Percentiles rank a stretch among this genome's conserved stretches.
phyloP scores from a whole-genome alignment of 2,797 vertebrate genomes.

The Coreius guichenoti region DNA sequence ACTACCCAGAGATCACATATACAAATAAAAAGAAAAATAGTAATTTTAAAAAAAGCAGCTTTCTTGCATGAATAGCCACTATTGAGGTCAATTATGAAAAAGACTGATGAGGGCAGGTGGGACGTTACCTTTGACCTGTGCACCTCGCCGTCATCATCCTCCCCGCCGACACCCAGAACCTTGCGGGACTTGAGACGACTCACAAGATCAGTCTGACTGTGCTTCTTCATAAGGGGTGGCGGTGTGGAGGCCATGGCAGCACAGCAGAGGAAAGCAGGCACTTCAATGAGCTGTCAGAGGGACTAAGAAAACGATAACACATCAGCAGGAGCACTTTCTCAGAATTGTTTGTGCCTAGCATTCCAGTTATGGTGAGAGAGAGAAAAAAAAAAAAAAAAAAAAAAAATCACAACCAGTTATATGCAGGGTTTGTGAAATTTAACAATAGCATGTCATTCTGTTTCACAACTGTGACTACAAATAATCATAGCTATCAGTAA shows the following conservation, averaged over 20 bases:
- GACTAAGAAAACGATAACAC: constrained; percentile 6
- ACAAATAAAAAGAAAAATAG: neutral
- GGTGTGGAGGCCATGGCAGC: constrained; percentile 86
- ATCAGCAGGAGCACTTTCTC: constrained; percentile 1
- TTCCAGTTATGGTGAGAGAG: neutral
- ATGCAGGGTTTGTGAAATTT: neutral
- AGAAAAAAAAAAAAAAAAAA: too few relatives aligned
- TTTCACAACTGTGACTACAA: neutral
- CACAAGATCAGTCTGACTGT: constrained; percentile 98
- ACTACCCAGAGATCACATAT: neutral
- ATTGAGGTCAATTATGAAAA: neutral
- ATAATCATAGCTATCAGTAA: constrained; percentile 8
- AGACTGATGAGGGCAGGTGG: neutral
- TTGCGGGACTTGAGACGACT: constrained; percentile 98
- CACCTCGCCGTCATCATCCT: constrained; percentile 95
- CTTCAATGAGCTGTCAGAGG: constrained; percentile 23
- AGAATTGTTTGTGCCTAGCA: constrained; percentile 1
- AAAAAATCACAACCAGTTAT: neutral
- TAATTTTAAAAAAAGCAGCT: neutral
- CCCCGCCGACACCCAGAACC: constrained; percentile 95
- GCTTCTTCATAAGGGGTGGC: constrained; percentile 97
- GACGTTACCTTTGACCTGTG: constrained; percentile 94
- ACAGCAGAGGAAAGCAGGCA: constrained; percentile 24
- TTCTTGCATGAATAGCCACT: neutral
- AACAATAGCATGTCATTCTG: neutral